Conservation (phyloP, 1,140 invertebrate species). For the Parapsyche elsis region DNA sequence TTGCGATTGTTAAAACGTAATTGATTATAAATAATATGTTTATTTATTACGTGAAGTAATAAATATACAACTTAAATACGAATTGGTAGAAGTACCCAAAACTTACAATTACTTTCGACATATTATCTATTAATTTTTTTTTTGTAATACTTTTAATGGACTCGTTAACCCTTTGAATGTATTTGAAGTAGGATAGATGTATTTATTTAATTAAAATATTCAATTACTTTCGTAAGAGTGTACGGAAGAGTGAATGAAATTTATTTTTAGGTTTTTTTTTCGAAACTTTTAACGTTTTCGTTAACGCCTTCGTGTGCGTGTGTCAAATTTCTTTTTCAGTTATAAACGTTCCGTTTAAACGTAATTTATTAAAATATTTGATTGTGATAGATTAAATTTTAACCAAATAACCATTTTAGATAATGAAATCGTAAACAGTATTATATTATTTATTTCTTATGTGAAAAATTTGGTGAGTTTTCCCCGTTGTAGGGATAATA, state of each 20-base stretch:
- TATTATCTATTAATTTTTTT: neutral
- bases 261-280: too few species aligned
- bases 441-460: constrained; percentile 30
- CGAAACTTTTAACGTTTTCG: too few species aligned
- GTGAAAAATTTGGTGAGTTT: constrained; percentile 3
- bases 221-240: too few species aligned
- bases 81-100: constrained; percentile 30
- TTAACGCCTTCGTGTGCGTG: too few species aligned
- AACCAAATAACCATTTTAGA: constrained; percentile 5
- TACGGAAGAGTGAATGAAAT: too few species aligned
- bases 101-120: constrained; percentile 20
- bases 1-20: constrained; percentile 19
- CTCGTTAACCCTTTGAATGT: too few species aligned
- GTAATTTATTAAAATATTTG: constrained; percentile 14
- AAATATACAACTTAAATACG: constrained; percentile 12
- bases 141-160: too few species aligned
- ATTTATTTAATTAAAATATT: too few species aligned
- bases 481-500: constrained; percentile 6
- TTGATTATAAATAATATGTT: neutral
- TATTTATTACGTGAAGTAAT: constrained; percentile 7
- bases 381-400: constrained; percentile 30
- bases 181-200: too few species aligned
- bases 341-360: neutral
- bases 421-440: constrained; percentile 20
- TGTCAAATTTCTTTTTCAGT: neutral